Conservation (phyloP, 64 coral and sea anemone genomes). For the Montipora capricornis region DNA sequence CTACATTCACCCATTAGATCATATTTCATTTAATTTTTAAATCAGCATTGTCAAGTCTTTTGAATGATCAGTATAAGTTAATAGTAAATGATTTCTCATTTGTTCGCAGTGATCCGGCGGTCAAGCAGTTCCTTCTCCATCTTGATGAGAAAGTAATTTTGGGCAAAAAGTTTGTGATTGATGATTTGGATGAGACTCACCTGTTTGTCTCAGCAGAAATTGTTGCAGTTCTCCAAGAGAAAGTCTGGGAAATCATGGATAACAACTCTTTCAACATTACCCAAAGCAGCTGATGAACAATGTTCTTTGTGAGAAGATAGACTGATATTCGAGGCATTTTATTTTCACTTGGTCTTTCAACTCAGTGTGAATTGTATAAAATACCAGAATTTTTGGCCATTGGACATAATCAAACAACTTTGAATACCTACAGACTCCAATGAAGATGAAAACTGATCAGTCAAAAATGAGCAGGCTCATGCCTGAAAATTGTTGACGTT, state of each 20-base stretch:
- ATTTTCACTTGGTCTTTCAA: neutral
- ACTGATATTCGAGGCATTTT: neutral
- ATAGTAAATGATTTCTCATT: neutral
- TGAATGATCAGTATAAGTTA: too few relatives aligned
- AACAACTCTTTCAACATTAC: conserved; percentile 92
- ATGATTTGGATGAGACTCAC: conserved; percentile 99
- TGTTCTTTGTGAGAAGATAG: too few relatives aligned
- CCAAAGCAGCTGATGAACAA: conserved; percentile 56
- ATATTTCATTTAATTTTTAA: too few relatives aligned
- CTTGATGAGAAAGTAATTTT: conserved; percentile 90
- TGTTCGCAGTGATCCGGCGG: conserved; percentile 82
- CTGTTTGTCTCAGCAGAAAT: conserved; percentile 96
- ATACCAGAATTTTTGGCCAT: neutral
- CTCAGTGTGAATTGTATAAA: too few relatives aligned
- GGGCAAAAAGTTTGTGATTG: conserved; percentile 90
- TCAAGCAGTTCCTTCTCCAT: conserved; percentile 96
- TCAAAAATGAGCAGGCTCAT: too few relatives aligned
- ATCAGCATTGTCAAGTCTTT: too few relatives aligned
- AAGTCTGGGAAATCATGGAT: conserved; percentile 99
- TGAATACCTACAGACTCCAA: neutral
- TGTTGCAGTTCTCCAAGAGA: conserved; percentile 85
- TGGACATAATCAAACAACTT: neutral
- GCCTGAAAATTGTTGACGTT: neutral
- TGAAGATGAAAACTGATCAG: neutral
- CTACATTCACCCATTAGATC: too few relatives aligned